These are phyloP conservation scores for Temnothorax unifasciatus DNA, from an alignment of 2,888 invertebrate genomes.

Conservation along the genomic window DNA sequence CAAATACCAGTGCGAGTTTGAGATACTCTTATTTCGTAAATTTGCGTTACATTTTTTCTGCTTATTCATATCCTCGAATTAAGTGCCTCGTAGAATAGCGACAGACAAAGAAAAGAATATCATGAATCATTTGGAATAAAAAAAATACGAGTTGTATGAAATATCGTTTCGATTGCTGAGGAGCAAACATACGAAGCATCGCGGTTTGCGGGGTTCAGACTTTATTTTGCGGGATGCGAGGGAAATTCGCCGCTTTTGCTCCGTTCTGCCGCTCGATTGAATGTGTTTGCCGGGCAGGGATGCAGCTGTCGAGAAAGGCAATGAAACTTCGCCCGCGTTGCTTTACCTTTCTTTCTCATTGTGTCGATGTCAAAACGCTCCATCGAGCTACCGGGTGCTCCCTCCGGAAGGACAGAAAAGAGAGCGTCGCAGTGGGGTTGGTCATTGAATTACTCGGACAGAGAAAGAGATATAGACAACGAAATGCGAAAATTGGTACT, in stretches of 20 bases:
- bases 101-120: background rate
- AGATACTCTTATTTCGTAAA: background rate
- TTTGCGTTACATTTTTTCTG: background rate
- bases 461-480: slow-evolving; percentile 3
- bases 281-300: slow-evolving; percentile 58
- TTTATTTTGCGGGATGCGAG: slow-evolving; percentile 33
- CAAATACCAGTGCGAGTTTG: background rate
- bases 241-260: slow-evolving; percentile 38
- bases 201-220: slow-evolving; percentile 51
- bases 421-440: slow-evolving; percentile 27
- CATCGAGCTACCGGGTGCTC: slow-evolving; percentile 55
- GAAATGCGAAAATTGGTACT: slow-evolving; percentile 2
- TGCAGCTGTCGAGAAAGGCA: slow-evolving; percentile 74
- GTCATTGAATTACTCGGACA: background rate
- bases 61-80: background rate
- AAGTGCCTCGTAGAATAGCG: background rate
- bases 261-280: slow-evolving; percentile 37
- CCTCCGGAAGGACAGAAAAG: slow-evolving; percentile 32
- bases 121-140: background rate
- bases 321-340: slow-evolving; percentile 69
- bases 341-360: slow-evolving; percentile 74
- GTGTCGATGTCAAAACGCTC: slow-evolving; percentile 70
- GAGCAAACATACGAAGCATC: slow-evolving; percentile 33
- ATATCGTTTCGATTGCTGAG: slow-evolving; percentile 12
- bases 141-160: background rate